Base-by-base conservation (phyloP, 2,113 vertebrate genomes). In the crab-eating macaque (Macaca fascicularis) region DNA sequence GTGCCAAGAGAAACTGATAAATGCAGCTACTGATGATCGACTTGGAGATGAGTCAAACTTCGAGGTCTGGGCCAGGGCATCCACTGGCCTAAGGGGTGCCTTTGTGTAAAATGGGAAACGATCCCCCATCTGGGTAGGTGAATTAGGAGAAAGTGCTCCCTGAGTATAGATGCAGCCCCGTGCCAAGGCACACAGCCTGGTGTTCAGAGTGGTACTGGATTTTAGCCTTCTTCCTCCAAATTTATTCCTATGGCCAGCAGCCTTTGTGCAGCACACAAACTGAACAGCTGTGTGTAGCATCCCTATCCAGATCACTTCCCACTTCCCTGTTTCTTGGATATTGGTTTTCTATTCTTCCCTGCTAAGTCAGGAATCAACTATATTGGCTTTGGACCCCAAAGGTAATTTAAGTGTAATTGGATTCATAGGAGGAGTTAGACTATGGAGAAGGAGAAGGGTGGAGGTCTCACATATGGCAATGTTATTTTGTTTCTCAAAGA, bases 1-100 rank as follows among this genome's bases (percentile, higher is more conserved):
- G 97, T 95, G 67, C 89, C 84, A 59, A 95, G 96, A 98, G 98
- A 94, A 57, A 67, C 52, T 72, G 87, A 90, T 78, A 94, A 98
- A 98, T 70, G 48, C 40, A 92, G 94, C 96, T 92, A 94, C 12
- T 50, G 95, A 94, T 93, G 86, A 32, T 74, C 93, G 78, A 20
- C 64, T 96, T 74, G 96, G 92, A 88, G 55, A 35, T 4, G 38
- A 32, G 57, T 89, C 94, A 96, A 32, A 48, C 64, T 55, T 38
- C 57, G 30, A 70, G 45, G 84, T 32, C 55, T 20, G 30, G 2
- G 48, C 20, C 35, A 69, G 35, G 82, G 48, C 0, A 57, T 59
- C 85, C 67, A 67, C 89, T 38, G 61, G 70, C 30, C 23, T 20
- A 23, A 5, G 32, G 14, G 19, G 12, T 52, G 13, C 25, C 19